A percentile compares a stretch with the other conserved stretches of the same genome.
Conservation (phyloP, 37 sponge, comb jelly and placozoan genomes). For the Agelas oroides region DNA sequence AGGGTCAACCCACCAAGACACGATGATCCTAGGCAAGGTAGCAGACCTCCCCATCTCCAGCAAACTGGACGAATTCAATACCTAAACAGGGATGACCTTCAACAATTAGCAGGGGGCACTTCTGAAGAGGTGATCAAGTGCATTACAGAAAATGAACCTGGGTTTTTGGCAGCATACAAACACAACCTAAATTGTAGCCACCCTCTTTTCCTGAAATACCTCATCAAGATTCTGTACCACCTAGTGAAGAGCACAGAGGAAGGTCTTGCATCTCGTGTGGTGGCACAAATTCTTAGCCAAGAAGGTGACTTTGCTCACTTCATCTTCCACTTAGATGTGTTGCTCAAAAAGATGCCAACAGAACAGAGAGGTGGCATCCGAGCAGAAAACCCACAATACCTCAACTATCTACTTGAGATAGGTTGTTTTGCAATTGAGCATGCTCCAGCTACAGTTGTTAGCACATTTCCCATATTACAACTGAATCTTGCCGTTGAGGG, state of each 20-base stretch:
- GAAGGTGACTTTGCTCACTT: constrained; percentile 29
- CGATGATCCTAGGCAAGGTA: too few species aligned
- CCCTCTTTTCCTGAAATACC: constrained; percentile 25
- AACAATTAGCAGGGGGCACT: neutral
- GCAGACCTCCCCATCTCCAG: too few species aligned
- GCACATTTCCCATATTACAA: constrained; percentile 3
- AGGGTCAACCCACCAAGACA: too few species aligned
- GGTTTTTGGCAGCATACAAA: constrained; percentile 32
- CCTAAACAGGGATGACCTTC: neutral
- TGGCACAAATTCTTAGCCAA: constrained; percentile 20
- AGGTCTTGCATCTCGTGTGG: constrained; percentile 14
- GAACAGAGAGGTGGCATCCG: constrained; percentile 16
- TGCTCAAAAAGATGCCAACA: constrained; percentile 46
- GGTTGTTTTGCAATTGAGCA: constrained; percentile 28
- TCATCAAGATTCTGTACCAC: constrained; percentile 40
- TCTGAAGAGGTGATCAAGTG: neutral
- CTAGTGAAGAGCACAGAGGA: constrained; percentile 16
- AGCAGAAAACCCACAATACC: constrained; percentile 29
- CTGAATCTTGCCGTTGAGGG: constrained; percentile 9
- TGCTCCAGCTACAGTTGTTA: constrained; percentile 4
- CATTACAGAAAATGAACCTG: constrained; percentile 35
- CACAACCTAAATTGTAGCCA: neutral
- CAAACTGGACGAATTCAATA: too few species aligned
- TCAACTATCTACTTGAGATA: constrained; percentile 34
- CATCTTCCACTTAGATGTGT: neutral